Conservation (phyloP, 2,888 invertebrate genomes). For the Palloptera scutellata region DNA sequence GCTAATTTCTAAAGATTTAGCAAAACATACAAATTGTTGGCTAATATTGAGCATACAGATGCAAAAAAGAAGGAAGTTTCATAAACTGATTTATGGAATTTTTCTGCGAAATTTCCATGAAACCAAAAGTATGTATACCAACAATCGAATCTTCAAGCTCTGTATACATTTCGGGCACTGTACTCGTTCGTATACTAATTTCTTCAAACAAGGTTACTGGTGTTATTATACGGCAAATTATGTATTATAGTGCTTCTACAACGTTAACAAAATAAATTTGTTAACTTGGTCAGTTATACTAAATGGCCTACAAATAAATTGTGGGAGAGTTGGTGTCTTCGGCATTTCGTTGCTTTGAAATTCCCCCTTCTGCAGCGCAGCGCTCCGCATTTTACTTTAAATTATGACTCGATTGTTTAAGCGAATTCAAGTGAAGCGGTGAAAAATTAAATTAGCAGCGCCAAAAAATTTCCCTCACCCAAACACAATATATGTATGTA, state of each 20-base stretch:
- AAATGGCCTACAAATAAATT: slow-evolving; percentile 26
- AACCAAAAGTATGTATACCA: background rate
- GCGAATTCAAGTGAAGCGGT: slow-evolving; percentile 52
- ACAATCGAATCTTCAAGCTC: slow-evolving; percentile 4
- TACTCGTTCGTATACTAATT: too few relatives aligned
- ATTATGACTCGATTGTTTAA: slow-evolving; percentile 55
- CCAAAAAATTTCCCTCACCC: slow-evolving; percentile 19
- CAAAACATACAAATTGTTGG: too few relatives aligned
- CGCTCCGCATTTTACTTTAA: slow-evolving; percentile 26
- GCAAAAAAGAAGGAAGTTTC: slow-evolving; percentile 11
- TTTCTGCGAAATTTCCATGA: background rate
- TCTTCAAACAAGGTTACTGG: too few relatives aligned
- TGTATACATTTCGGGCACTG: too few relatives aligned
- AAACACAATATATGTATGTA: too few relatives aligned
- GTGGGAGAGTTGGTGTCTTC: slow-evolving; percentile 16
- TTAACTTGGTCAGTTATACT: slow-evolving; percentile 51
- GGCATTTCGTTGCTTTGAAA: background rate
- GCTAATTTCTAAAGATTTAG: too few relatives aligned
- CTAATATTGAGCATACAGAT: background rate
- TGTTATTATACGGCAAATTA: background rate
- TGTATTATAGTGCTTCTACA: slow-evolving; percentile 9
- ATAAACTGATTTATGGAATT: background rate
- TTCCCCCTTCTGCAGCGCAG: slow-evolving; percentile 13
- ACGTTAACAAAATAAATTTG: slow-evolving; percentile 26
- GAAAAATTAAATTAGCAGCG: slow-evolving; percentile 33